Evolutionary conservation across 2,888 invertebrate species (phyloP).

Genomic region (Acleris laterana): DNA sequence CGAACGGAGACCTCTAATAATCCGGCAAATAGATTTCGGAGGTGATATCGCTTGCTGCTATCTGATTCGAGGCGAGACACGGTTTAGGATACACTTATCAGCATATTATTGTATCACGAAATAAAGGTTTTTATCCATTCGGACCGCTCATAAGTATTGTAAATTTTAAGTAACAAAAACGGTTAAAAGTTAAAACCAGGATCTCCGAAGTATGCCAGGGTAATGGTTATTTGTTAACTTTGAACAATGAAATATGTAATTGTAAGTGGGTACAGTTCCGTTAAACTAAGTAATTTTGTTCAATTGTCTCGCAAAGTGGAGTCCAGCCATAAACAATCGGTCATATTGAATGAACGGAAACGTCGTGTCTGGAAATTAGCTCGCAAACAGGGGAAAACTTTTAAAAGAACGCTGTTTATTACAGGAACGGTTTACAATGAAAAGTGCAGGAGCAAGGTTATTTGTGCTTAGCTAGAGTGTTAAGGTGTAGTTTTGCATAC

Average conservation of each 20-base stretch:
- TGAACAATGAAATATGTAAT: constrained; percentile 42
- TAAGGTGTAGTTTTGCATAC: too few relatives aligned
- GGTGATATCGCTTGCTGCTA: constrained; percentile 59
- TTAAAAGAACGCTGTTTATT: constrained; percentile 76
- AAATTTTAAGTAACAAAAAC: neutral
- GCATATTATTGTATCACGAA: neutral
- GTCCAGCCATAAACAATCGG: constrained; percentile 80
- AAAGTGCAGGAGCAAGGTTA: constrained; percentile 45
- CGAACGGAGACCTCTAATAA: constrained; percentile 70
- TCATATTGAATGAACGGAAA: constrained; percentile 84
- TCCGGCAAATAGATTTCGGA: constrained; percentile 70
- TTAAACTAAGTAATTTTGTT: constrained; percentile 74
- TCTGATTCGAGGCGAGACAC: constrained; percentile 47
- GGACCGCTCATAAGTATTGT: too few relatives aligned
- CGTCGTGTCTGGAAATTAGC: constrained; percentile 80
- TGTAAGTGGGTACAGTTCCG: constrained; percentile 59
- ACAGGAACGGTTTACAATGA: constrained; percentile 72
- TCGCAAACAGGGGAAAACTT: constrained; percentile 81
- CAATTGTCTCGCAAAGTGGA: constrained; percentile 78
- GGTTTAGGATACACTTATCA: constrained; percentile 11
- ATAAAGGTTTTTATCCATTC: too few relatives aligned
- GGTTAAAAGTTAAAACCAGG: neutral
- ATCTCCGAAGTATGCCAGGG: neutral
- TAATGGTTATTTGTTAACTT: constrained; percentile 24
- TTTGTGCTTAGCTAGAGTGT: neutral